A percentile compares a stretch with the other conserved stretches of the same genome.
Conservation (phyloP, 1,140 invertebrate species). For the Zaprionus tsacasi region DNA sequence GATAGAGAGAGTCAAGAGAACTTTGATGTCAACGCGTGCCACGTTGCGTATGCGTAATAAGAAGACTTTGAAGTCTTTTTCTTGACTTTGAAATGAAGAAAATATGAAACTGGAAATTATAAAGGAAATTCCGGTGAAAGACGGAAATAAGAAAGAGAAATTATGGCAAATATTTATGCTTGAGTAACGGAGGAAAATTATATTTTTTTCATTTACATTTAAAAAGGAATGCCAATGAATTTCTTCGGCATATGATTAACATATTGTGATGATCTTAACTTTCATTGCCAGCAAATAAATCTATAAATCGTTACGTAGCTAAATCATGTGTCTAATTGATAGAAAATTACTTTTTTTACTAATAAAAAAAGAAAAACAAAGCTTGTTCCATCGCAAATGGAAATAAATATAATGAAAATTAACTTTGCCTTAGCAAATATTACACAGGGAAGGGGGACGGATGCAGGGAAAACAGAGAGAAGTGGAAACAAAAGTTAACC, state of each 20-base stretch:
- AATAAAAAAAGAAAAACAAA: background rate
- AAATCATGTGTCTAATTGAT: background rate
- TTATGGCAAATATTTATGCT: background rate
- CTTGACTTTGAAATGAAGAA: background rate
- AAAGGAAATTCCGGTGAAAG: background rate
- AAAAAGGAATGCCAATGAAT: background rate
- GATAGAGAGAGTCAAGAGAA: background rate
- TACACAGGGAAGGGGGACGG: background rate
- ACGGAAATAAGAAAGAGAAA: background rate
- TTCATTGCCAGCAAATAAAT: background rate
- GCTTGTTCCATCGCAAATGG: too few relatives aligned
- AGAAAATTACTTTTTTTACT: background rate
- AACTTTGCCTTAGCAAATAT: background rate
- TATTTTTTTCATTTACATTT: background rate
- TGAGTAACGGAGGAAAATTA: background rate
- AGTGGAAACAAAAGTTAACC: conserved; percentile 55
- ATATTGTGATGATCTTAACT: too few relatives aligned
- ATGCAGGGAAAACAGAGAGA: too few relatives aligned
- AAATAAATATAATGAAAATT: background rate
- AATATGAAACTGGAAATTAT: background rate
- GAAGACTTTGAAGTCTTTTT: background rate
- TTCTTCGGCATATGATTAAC: background rate
- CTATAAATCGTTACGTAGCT: background rate
- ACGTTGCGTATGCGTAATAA: conserved; percentile 48
- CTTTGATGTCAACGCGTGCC: conserved; percentile 47